Evolutionary conservation across 2,888 invertebrate species (phyloP), one percentile per base, ranked within the genome.

Genomic region (Epinotia ramella): DNA sequence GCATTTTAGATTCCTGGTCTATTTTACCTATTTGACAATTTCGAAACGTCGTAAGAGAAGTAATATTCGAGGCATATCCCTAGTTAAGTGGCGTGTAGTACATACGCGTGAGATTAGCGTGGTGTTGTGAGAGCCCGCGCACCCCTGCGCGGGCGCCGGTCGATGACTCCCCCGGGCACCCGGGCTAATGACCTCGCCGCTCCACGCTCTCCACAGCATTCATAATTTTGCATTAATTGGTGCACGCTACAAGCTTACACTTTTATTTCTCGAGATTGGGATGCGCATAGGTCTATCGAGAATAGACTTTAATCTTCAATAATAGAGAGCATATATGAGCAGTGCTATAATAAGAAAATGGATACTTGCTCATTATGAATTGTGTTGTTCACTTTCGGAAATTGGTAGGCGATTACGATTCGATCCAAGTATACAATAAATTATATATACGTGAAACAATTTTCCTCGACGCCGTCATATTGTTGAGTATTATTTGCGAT

Each of bases 91-190:
- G 67, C n/a, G 53, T 40, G n/a, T n/a, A 56, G 13, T 40, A 46
- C 71, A 76, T 71, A 63, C 46, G 60, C 53, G 53, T 62, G 28
- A 56, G 62, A 72, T 73, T 73, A 66, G 70, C 72, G 69, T 60
- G 49, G 72, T 73, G 79, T 76, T 78, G 78, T 77, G 72, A 59
- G 66, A 64, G 74, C 60, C 73, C 74, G 76, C 80, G 56, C 72
- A 69, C 77, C 77, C 77, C 62, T 77, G 75, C 87, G 87, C 86
- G 87, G 88, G 88, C 88, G 89, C 81, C 80, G 92, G 91, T 91
- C 92, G 90, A 90, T 91, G 92, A 91, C 91, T 91, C 87, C 71
- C 76, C 84, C 90, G 84, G 84, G 86, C 82, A 84, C 82, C 84
- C 86, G 83, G 85, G 85, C 86, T 90, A 92, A 90, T 87, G 92